Conservation (phyloP, 2,888 invertebrate genomes). For the Ichneumon xanthorius region DNA sequence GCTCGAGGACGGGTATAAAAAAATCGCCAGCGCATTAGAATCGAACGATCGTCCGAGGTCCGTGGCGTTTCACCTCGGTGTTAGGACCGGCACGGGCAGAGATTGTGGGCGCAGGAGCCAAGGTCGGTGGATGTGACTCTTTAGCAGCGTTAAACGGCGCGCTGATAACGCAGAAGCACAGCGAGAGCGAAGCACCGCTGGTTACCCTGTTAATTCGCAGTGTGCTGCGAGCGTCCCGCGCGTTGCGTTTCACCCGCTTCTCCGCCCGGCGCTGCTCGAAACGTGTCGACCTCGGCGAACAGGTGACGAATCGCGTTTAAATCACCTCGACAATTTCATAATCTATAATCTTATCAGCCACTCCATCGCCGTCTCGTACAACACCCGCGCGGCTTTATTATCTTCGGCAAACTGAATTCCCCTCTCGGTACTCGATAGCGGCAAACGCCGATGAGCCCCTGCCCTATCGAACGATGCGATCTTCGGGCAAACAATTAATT, state of each 20-base stretch:
- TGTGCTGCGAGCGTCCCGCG: conserved; percentile 26
- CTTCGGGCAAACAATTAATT: neutral
- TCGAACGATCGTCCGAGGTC: conserved; percentile 25
- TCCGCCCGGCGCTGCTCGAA: neutral
- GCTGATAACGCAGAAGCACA: conserved; percentile 59
- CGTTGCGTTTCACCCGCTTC: conserved; percentile 31
- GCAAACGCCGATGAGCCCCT: neutral
- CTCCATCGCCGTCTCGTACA: neutral
- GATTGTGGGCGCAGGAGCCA: conserved; percentile 71
- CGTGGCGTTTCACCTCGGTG: conserved; percentile 51
- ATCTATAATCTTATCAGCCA: conserved; percentile 67
- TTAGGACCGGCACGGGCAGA: conserved; percentile 35
- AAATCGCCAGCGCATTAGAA: conserved; percentile 10
- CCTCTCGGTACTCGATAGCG: conserved; percentile 35
- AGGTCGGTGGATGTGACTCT: conserved; percentile 80
- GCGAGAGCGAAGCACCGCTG: neutral
- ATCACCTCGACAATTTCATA: conserved; percentile 68
- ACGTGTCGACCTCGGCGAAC: conserved; percentile 32
- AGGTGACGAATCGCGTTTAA: conserved; percentile 64
- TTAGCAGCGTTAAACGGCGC: conserved; percentile 76
- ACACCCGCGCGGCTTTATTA: conserved; percentile 14
- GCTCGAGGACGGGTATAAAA: conserved; percentile 32
- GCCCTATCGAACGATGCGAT: neutral
- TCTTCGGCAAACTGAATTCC: conserved; percentile 35
- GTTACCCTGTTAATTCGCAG: conserved; percentile 60